Evolutionary conservation across 1,140 invertebrate genomes (phyloP), one percentile per base, ranked within the genome.

Genomic region (Maniola jurtina): DNA sequence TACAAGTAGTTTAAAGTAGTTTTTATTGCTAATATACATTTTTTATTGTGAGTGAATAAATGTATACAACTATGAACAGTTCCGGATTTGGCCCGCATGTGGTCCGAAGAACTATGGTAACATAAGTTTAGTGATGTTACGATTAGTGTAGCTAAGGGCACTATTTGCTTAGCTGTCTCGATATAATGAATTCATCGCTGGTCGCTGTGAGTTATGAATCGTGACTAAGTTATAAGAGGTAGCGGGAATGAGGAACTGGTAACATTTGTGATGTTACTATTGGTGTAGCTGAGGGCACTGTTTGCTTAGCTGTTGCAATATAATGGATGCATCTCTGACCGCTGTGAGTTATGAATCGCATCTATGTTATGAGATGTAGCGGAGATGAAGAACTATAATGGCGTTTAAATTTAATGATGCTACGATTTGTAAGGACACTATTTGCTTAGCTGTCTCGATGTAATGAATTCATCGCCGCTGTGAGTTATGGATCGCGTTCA

Each of bases 151-250:
- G 68, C 73, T 66, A 54, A 56, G 35, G 71, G 73, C 71, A 63
- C 61, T 73, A 68, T 75, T 72, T 71, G 73, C 62, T 75, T 54
- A 66, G 61, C 64, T 67, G 62, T 71, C 68, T 57, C 68, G 54
- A 67, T 66, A 61, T 77, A 77, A 71, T 72, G 67, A 72, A 77
- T 70, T 71, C 73, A 72, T 75, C 68, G 70, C 64, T 65, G 14
- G 33, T 59, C 65, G 48, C 36, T 56, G 64, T 61, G 59, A 65
- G 56, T 61, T 62, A 62, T 61, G 61, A 35, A 64, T 57, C 25
- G 56, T n/a, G 14, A n/a, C 54, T 36, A 58, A 71, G 57, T 40
- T 5, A 71, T 9, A 14, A 55, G 56, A 58, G 54, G 14, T 14
- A 71, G 66, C 65, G 68, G 10, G 10, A 36, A 8, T 45, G 6